Evolutionary conservation across 2,888 invertebrate genomes (phyloP), one percentile per base, ranked within the genome.

Genomic region (Mesorhabditis sp.): DNA sequence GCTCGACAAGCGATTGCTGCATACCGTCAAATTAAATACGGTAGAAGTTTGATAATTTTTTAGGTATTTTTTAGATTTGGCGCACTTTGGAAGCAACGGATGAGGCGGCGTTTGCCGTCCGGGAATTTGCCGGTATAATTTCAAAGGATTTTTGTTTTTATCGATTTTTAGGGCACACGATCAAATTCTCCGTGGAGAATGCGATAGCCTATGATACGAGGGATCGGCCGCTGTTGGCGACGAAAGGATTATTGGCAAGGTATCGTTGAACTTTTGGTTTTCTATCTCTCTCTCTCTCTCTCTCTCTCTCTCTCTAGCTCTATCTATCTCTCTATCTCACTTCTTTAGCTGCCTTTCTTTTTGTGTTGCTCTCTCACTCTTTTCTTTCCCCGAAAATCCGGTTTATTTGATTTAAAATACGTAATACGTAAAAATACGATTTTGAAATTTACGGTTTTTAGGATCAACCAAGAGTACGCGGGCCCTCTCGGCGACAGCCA

Each of bases 401-500:
- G 63, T n/a, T 7, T 28, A 28, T 28, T 28, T 28, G 28, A 28
- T 28, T 28, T 1, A 28, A 28, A 28, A 28, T 28, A 28, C 28
- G 1, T 28, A 28, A 28, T 28, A 28, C 28, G 28, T 28, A 28
- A 28, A 28, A 28, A 28, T 28, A 28, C 28, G 28, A 28, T 28
- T 28, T 28, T 28, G 28, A 28, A 28, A 28, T 28, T 28, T 28
- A 28, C 28, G 28, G 28, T 28, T 28, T 28, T 28, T 28, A 28
- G 75, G 13, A 88, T 92, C 72, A 90, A 90, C 4, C 91, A 92
- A 80, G 96, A 97, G 87, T 89, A 92, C 81, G 93, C 95, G 43
- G 91, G 94, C 0, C 86, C 95, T 5, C 95, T 95, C 7, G 97
- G 97, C 3, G 92, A 94, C 86, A 91, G 94, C n/a, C 92, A 92